Evolutionary conservation across 2,888 invertebrate species (phyloP).

Genomic region (Erebia aethiops): DNA sequence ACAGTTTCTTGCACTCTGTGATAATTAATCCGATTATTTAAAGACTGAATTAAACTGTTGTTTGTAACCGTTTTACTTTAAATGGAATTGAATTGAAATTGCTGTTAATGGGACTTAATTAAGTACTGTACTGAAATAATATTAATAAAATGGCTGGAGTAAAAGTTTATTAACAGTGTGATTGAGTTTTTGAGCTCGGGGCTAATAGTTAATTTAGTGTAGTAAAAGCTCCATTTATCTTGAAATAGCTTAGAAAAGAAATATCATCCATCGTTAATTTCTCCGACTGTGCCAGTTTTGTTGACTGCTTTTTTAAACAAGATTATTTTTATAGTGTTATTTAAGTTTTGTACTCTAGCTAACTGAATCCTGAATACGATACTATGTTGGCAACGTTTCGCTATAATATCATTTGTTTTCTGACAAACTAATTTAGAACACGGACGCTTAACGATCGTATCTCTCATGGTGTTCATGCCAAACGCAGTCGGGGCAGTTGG

Average conservation of each 20-base stretch:
- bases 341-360: no score
- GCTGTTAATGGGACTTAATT: background rate
- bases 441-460: constrained; percentile 18
- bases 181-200: background rate
- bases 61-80: constrained; percentile 12
- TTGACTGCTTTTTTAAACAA: background rate
- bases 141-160: background rate
- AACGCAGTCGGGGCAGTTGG: constrained; percentile 16
- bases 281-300: background rate
- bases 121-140: background rate
- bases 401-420: constrained; percentile 22
- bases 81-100: constrained; percentile 11
- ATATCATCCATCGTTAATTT: background rate
- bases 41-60: constrained; percentile 19
- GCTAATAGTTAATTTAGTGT: background rate
- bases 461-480: constrained; percentile 17
- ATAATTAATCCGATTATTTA: constrained; percentile 23
- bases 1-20: constrained; percentile 28
- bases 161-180: background rate
- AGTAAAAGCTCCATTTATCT: background rate
- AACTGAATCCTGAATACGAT: background rate
- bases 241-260: background rate
- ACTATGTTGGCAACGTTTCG: constrained; percentile 13
- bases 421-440: constrained; percentile 25
- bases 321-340: no score